Evolutionary conservation across 2,888 invertebrate species (phyloP), one percentile per base, ranked within the genome.

Genomic region (Galeopsomyia nigrocyanea): DNA sequence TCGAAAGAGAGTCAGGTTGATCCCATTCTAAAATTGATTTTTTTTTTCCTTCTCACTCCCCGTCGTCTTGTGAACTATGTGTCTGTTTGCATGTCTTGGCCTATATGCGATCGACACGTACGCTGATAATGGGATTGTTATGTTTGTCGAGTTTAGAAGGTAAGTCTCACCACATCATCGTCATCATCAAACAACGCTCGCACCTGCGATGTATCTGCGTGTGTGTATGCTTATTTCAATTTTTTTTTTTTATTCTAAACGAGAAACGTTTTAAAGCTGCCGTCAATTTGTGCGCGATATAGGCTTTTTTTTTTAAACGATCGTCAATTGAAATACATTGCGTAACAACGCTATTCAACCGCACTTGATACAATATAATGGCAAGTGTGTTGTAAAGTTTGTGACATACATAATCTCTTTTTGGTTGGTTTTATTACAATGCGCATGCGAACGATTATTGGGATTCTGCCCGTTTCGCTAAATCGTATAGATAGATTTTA

Each of bases 41-140:
- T 65, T 66, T 66, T 64, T 73, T n/a, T n/a, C n/a, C n/a, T n/a
- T 26, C 26, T 26, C 5, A 26, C 2, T 26, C 26, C 26, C 26
- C 26, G 5, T 64, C 63, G 63, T 66, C n/a, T 68, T 71, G 56
- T 71, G 60, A 26, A 68, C 69, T 67, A 26, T 26, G 6, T 57
- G 68, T 73, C 65, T 75, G 60, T 71, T 75, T 71, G 68, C 73
- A 73, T 73, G 73, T 73, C 62, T 75, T 68, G 62, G 66, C 72
- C 55, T 53, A 22, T 63, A 66, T 67, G 63, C 61, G 62, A 74
- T 70, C 62, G 7, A 31, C 65, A 63, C 51, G 64, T 50, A 46
- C 57, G 68, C 39, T 57, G 50, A 57, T 71, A 63, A 21, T 62
- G 57, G 57, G 68, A 68, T 53, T 26, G 9, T 64, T 68, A 39